Evolutionary conservation across 1,140 invertebrate genomes (phyloP).

Genomic region (Pteromalus puparum): DNA sequence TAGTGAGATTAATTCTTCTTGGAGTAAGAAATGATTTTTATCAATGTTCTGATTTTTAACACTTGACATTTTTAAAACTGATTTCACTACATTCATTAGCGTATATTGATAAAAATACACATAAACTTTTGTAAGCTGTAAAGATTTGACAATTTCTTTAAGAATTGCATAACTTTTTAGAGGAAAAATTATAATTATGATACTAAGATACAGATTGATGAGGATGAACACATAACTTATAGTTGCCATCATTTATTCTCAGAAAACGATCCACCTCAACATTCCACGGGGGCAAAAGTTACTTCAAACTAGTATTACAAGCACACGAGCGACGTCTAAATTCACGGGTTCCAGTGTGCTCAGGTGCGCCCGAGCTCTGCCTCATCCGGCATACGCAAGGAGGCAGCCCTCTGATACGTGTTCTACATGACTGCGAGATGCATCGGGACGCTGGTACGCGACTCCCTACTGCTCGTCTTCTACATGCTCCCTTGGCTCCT

Average conservation of each 20-base stretch:
- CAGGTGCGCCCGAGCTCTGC: not conserved
- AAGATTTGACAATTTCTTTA: too few species aligned
- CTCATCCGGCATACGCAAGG: conserved; percentile 1
- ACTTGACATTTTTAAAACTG: too few species aligned
- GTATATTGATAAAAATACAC: too few species aligned
- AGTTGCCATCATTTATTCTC: not conserved
- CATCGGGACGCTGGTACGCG: not conserved
- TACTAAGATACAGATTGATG: too few species aligned
- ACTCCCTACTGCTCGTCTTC: not conserved
- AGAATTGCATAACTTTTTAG: too few species aligned
- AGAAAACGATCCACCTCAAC: not conserved
- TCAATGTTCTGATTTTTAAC: too few species aligned
- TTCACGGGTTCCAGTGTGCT: not conserved
- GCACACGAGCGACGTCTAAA: not conserved
- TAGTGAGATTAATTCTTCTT: too few species aligned
- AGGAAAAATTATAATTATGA: too few species aligned
- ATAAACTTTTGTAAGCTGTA: too few species aligned
- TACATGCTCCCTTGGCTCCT: not conserved
- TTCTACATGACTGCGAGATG: conserved; percentile 8
- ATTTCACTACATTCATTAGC: too few species aligned
- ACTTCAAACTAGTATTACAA: not conserved
- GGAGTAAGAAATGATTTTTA: too few species aligned
- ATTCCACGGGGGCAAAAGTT: not conserved
- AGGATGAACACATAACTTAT: too few species aligned
- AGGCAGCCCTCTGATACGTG: conserved; percentile 10